A percentile compares a stretch with the other conserved stretches of the same genome.
Conservation (phyloP, 2,113 vertebrate species). For the Chelonoidis abingdonii region DNA sequence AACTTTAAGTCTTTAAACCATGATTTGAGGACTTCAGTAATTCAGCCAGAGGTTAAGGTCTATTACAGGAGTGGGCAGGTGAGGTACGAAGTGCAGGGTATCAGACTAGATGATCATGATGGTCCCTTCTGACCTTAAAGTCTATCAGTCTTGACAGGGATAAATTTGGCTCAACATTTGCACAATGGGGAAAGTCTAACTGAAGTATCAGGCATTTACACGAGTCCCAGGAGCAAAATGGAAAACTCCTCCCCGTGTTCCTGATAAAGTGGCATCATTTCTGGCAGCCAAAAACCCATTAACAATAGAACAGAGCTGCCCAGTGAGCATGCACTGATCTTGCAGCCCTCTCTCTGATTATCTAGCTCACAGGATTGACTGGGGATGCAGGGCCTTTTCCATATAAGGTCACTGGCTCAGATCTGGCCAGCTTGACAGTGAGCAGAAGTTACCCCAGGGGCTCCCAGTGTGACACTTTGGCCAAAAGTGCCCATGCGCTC, state of each 20-base stretch:
- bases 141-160: neutral
- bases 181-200: neutral
- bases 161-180: neutral
- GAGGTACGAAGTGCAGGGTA: neutral
- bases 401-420: neutral
- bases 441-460: neutral
- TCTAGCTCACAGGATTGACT: neutral
- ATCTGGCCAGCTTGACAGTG: neutral
- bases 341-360: neutral
- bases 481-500: neutral
- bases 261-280: neutral
- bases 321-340: neutral
- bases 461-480: neutral
- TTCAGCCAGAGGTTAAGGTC: neutral
- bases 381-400: neutral
- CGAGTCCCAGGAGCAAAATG: neutral
- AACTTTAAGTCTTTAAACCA: neutral
- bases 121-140: neutral
- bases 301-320: neutral
- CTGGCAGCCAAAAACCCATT: neutral
- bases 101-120: neutral
- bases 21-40: neutral
- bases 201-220: neutral
- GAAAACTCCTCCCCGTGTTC: neutral
- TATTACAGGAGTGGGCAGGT: neutral